Conservation (phyloP, 2,797 vertebrate genomes). For the Pipistrellus pygmaeus region DNA sequence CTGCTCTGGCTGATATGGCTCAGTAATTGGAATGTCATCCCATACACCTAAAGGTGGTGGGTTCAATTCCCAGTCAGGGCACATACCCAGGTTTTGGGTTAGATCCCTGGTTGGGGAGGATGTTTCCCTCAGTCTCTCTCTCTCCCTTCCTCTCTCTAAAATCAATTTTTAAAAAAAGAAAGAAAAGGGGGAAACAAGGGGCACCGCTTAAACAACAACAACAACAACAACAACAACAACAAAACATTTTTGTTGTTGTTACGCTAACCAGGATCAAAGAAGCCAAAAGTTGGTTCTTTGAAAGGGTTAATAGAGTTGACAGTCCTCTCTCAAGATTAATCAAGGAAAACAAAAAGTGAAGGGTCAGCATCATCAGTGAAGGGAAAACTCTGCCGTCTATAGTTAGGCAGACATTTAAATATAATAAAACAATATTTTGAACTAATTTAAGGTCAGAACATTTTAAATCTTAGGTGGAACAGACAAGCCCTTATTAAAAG, state of each 20-base stretch:
- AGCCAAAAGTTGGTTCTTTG: neutral
- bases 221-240: no score
- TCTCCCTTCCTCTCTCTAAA: neutral
- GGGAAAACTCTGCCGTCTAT: neutral
- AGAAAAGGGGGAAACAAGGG: no score
- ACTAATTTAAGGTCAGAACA: neutral
- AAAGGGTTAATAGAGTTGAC: neutral
- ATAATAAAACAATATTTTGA: neutral
- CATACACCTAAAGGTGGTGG: neutral
- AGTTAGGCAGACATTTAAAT: neutral
- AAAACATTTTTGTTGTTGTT: neutral
- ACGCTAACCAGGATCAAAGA: neutral
- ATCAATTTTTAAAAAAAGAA: neutral
- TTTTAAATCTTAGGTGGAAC: constrained; percentile 27
- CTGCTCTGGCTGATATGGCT: neutral
- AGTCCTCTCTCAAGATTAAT: neutral
- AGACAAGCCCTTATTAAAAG: neutral
- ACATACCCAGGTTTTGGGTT: neutral
- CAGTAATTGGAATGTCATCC: neutral
- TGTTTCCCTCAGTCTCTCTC: neutral
- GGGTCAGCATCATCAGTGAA: neutral
- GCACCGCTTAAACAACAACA: no score
- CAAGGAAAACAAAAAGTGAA: neutral
- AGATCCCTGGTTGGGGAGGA: neutral
- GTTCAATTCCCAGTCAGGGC: neutral